Evolutionary conservation across 92 coral and sea anemone genomes (phyloP), one percentile per base, ranked within the genome.

Genomic region (Zoanthus sansibaricus): DNA sequence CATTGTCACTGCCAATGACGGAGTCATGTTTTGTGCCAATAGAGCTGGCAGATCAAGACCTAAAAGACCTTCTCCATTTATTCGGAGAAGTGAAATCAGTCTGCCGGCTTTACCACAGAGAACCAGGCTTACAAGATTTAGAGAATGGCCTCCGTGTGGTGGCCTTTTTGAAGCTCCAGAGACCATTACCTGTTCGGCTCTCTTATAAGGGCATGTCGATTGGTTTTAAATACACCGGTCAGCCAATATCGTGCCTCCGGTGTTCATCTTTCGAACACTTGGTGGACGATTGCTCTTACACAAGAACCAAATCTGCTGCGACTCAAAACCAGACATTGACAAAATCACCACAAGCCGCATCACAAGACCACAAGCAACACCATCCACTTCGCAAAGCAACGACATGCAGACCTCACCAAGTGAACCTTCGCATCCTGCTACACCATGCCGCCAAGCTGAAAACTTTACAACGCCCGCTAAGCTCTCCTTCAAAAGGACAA

Each of bases 171-270:
- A 25, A 25, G 0, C 25, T 25, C 25, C 25, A 25, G 0, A 25
- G 25, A 25, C 25, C 25, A 25, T 0, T 25, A 0, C 0, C 25
- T 25, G 25, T 25, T 25, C 25, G 25, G 25, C 25, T 25, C 25
- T 25, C 25, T 25, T 25, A 25, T 25, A 25, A 68, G 20, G 76
- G 21, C 76, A 32, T 75, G 79, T 75, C 79, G 16, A 75, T 75
- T 17, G 79, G 79, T 8, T 37, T 75, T 37, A 75, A 75, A 37
- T 76, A 76, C 9, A 76, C 82, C 54, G 82, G 82, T 2, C 25
- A 25, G 0, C 25, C 25, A 0, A 25, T 0, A 25, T 25, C 25
- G 0, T 25, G 25, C 25, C 0, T 25, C 25, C 25, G 25, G 25
- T 25, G 25, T 25, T 25, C 25, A 25, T 25, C 25, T 25, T 25